Base-by-base conservation (phyloP, 2,113 vertebrate species). In the Tringa solitaria region DNA sequence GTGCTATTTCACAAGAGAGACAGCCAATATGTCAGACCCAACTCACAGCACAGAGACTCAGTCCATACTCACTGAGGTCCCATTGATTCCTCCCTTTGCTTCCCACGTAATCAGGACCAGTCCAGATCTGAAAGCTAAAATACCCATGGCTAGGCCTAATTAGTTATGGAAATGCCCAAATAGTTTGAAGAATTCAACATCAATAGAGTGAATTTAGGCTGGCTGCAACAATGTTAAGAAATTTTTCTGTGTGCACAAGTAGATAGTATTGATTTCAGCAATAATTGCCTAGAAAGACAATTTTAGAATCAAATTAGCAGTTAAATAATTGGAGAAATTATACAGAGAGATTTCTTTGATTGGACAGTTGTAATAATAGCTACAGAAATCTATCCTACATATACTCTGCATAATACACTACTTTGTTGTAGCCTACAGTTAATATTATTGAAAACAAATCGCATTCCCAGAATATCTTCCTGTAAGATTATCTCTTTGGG, bases 221-320 rank as follows among this genome's bases (percentile, higher is more conserved):
- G 74, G 48, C 43, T 76, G 59, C 67, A 50, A 46, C 3, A 18
- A 63, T 8, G 28, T 8, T 46, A 28, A 74, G 70, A 56, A 50
- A 57, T 90, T 24, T 24, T 72, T 37, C 54, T 50, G 4, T 26
- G 16, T n/a, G 39, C 84, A 63, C 2, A 3, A 80, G 51, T 14
- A 67, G 60, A 70, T 39, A 77, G 86, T 79, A 84, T 21, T 33
- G 68, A 87, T 92, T 92, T 78, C 80, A 63, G 76, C 56, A 91
- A 51, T 64, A 93, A 90, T 46, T 84, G 64, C 50, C 54, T 24
- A 60, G 69, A 87, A 93, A 87, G 73, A 70, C 37, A 89, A 95
- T 75, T 95, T 95, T 67, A 92, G 92, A 91, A 72, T 33, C 61
- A 94, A 93, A 94, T 93, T 85, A 95, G 81, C 70, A 77, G 59